Base-by-base conservation (phyloP, 37 sponge, comb jelly and placozoan species). In the Corticium candelabrum region DNA sequence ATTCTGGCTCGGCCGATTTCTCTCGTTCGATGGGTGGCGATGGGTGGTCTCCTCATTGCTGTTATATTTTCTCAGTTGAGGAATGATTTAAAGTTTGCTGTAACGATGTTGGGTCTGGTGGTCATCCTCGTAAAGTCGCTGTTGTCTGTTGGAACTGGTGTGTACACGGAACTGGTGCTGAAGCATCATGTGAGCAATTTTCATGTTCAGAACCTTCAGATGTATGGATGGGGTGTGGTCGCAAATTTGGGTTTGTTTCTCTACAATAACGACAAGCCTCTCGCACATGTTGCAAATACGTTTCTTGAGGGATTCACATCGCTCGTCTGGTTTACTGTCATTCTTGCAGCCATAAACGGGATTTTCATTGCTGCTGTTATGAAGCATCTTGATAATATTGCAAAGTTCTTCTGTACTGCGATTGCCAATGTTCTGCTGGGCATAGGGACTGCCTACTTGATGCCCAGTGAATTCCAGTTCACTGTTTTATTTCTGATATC, bases 161-260 rank as follows among this genome's bases (percentile, higher is more conserved):
- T 50, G 15, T 50, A 50, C 62, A 50, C 62, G 62, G 62, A 50
- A 50, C 11, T 50, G 15, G 62, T 50, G 11, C 62, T 50, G 62
- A 50, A 50, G 62, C 62, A 50, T 50, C 62, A 50, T 21, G 62
- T 50, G 62, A 50, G 62, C 21, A 50, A 50, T 50, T 50, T 50
- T 50, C 62, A 50, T 21, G 62, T 50, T 11, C 62, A 50, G 62
- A 50, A 50, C 21, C 21, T 50, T 11, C 62, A 50, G 21, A 50
- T 50, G 62, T 50, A 50, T 21, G 62, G 15, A 21, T 50, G 62
- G 62, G 62, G 62, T 21, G 62, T 50, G 21, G 21, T 50, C 62
- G 21, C 62, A 27, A 50, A 50, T 50, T 21, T 50, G 62, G 15
- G 11, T 21, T 11, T 50, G 21, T 50, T 50, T 50, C 62, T 50